Conservation (phyloP, 2,888 invertebrate species). For the Geotrupes spiniger region DNA sequence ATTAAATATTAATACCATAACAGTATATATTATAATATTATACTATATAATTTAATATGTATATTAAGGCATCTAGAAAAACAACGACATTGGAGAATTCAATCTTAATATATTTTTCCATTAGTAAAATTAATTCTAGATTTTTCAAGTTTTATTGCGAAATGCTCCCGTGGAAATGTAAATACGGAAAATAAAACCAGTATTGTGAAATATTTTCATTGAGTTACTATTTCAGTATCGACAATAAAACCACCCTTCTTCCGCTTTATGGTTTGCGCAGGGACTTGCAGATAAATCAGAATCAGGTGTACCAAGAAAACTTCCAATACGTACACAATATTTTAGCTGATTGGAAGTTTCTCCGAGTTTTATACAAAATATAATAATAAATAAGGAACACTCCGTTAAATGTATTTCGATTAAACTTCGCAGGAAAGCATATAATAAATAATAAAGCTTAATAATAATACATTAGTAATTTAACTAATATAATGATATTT, state of each 20-base stretch:
- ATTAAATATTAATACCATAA: too few relatives aligned
- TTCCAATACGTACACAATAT: slow-evolving; percentile 13
- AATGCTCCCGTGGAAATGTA: slow-evolving; percentile 30
- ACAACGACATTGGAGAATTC: too few relatives aligned
- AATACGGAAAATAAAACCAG: slow-evolving; percentile 32
- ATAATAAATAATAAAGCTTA: too few relatives aligned
- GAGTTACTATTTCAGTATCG: slow-evolving; percentile 41
- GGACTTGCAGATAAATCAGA: slow-evolving; percentile 43
- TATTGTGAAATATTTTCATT: slow-evolving; percentile 46
- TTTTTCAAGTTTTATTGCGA: slow-evolving; percentile 25
- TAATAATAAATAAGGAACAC: too few relatives aligned
- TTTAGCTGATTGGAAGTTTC: slow-evolving; percentile 5
- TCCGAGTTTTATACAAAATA: too few relatives aligned
- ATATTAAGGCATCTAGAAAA: too few relatives aligned
- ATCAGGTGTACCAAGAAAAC: slow-evolving; percentile 34
- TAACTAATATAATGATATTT: too few relatives aligned
- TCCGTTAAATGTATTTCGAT: too few relatives aligned
- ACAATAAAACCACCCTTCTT: slow-evolving; percentile 44
- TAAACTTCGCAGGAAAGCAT: too few relatives aligned
- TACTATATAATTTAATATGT: too few relatives aligned
- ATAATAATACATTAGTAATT: too few relatives aligned
- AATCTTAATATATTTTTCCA: slow-evolving; percentile 26
- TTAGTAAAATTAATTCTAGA: slow-evolving; percentile 32
- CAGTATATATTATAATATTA: too few relatives aligned
- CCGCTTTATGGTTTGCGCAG: slow-evolving; percentile 40